Base-by-base conservation (phyloP, 2,888 invertebrate genomes). In the Phaedon cochleariae region DNA sequence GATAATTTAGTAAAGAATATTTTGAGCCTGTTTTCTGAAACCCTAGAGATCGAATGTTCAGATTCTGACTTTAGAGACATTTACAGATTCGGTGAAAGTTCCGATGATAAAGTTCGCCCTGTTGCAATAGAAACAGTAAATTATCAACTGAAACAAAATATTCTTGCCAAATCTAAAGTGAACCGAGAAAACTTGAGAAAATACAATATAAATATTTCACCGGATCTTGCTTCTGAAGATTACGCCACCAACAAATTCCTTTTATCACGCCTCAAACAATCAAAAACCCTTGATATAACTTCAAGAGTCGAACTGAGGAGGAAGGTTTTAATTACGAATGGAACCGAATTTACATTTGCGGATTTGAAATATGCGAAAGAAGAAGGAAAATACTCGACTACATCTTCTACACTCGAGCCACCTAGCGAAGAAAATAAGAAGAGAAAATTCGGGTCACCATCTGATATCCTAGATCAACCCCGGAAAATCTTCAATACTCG, bases 401-500 rank as follows among this genome's bases (percentile, higher is more conserved):
- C 53, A 53, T 53, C 10, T 53, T 9, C 34, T 17, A 34, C 53
- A 34, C 17, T 12, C 7, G 53, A 1, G 20, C 34, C 18, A 53
- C 3, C 53, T 31, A 34, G 53, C 17, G 20, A 34, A 53, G 31
- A 34, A 34, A 31, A 53, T 34, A 53, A 53, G 34, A 53, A 53
- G 18, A 53, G 15, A 15, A 29, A 34, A 18, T 1, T 34, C 9
- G 18, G 18, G 1, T 41, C n/a, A 34, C 53, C 29, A 52, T 15
- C 26, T 29, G 52, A 52, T 17, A 52, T 26, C 31, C 26, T n/a
- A 29, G 29, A 1, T 18, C 52, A 29, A 29, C 26, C 17, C 34
- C 53, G 53, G n/a, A 53, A 53, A 53, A 34, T 53, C 34, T 18
- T 53, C 53, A 34, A 34, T 53, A 34, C 53, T 53, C 17, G 53